These are phyloP conservation scores for Tretioscincus oriximinensis DNA, from an alignment of 2,113 vertebrate species.

Conservation along the genomic window DNA sequence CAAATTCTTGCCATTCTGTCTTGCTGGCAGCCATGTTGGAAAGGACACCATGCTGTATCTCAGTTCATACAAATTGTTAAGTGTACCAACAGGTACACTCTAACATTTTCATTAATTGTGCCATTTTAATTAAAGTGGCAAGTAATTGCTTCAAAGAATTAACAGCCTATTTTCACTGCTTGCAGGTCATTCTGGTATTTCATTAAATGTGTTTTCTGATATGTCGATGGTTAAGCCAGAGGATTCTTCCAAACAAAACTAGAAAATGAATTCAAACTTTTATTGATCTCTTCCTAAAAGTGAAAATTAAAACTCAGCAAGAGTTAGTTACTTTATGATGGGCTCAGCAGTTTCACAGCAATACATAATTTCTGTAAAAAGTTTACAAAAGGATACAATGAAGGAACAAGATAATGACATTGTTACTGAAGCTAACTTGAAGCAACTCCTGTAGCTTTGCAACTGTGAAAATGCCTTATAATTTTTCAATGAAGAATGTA, in stretches of 20 bases:
- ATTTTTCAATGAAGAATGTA: background rate
- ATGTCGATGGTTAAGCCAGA: background rate
- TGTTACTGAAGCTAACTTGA: background rate
- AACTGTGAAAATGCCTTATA: background rate
- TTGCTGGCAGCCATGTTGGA: too few relatives aligned
- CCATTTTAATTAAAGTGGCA: background rate
- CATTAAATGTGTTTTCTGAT: conserved; percentile 19
- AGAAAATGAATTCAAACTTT: conserved; percentile 28
- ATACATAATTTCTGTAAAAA: conserved; percentile 18
- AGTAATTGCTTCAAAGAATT: background rate
- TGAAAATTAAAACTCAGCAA: conserved; percentile 34
- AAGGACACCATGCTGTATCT: too few relatives aligned
- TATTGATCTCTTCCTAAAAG: conserved; percentile 17
- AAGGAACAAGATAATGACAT: background rate
- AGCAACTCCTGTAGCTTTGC: accelerated
- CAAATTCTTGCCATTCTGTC: too few relatives aligned
- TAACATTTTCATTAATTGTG: background rate
- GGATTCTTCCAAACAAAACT: background rate
- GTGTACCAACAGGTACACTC: too few relatives aligned
- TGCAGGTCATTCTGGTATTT: background rate
- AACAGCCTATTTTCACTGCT: background rate
- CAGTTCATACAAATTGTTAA: too few relatives aligned
- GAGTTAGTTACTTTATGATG: background rate
- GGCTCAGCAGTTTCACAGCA: background rate
- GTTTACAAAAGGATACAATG: background rate